phyloP scores from a whole-genome alignment of 2,888 invertebrate species.

The Euspilapteryx auroguttella region DNA sequence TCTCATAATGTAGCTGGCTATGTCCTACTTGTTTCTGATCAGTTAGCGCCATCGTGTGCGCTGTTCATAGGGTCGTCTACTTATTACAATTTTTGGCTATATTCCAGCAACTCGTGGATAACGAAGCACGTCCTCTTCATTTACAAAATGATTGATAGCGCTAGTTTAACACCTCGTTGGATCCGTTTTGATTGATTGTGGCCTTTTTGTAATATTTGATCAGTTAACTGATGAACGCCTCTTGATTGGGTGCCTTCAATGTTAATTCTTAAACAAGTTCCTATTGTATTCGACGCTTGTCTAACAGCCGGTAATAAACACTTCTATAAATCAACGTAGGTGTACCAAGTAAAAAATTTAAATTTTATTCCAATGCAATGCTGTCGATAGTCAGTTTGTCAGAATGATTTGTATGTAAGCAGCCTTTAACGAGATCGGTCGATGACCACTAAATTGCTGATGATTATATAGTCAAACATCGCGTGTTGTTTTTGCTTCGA shows the following conservation, averaged over 20 bases:
- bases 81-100: conserved; percentile 51
- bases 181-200: conserved; percentile 50
- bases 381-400: too few relatives aligned
- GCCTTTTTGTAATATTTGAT: conserved; percentile 37
- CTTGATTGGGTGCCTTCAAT: conserved; percentile 44
- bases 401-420: conserved; percentile 19
- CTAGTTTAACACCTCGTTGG: conserved; percentile 48
- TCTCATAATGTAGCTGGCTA: too few relatives aligned
- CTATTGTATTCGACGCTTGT: conserved; percentile 24
- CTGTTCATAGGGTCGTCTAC: too few relatives aligned
- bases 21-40: too few relatives aligned
- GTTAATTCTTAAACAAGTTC: conserved; percentile 46
- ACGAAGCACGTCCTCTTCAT: conserved; percentile 15
- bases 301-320: conserved; percentile 22
- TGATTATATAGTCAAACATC: conserved; percentile 2
- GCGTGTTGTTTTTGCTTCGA: neutral
- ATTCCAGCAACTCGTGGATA: conserved; percentile 22
- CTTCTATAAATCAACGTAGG: conserved; percentile 28
- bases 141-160: conserved; percentile 42
- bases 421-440: conserved; percentile 6
- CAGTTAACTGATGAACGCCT: conserved; percentile 40
- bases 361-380: too few relatives aligned
- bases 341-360: too few relatives aligned
- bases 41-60: too few relatives aligned
- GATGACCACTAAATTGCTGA: conserved; percentile 2